phyloP scores from a whole-genome alignment of 2,113 vertebrate genomes.

The Passerina amoena region DNA sequence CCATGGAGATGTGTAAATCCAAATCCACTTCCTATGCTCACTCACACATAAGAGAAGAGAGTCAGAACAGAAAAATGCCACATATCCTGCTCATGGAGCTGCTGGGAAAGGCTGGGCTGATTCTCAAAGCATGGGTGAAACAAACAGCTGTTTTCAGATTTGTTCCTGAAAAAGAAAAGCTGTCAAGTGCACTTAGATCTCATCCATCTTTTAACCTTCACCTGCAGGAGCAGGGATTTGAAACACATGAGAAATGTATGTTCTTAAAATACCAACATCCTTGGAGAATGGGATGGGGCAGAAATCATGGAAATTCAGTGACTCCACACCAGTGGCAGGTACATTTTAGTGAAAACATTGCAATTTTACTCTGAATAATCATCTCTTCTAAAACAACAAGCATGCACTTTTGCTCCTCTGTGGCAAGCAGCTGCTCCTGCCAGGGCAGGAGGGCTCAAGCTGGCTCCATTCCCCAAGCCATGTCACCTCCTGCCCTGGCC shows the following conservation, averaged over 20 bases:
- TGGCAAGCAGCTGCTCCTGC: not conserved
- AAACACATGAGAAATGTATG: not conserved
- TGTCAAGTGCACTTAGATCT: not conserved
- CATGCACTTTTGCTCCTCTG: not conserved
- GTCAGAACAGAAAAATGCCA: not conserved
- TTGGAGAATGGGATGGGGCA: fast-evolving
- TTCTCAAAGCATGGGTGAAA: not conserved
- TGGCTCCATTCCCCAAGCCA: not conserved
- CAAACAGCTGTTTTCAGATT: not conserved
- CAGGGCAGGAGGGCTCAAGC: not conserved
- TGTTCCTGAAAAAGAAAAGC: not conserved
- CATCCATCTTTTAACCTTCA: not conserved
- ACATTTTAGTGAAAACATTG: not conserved
- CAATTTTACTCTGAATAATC: not conserved
- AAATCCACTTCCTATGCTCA: not conserved
- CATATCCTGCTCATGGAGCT: not conserved
- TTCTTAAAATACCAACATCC: not conserved
- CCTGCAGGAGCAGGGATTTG: not conserved
- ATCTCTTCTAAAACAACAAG: not conserved
- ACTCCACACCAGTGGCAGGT: not conserved
- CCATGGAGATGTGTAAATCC: not conserved
- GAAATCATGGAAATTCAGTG: not conserved
- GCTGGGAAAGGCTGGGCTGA: not conserved
- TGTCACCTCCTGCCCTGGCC: fast-evolving
- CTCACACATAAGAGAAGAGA: not conserved